Evolutionary conservation across 2,113 vertebrate species (phyloP).

Genomic region (Nettapus auritus): DNA sequence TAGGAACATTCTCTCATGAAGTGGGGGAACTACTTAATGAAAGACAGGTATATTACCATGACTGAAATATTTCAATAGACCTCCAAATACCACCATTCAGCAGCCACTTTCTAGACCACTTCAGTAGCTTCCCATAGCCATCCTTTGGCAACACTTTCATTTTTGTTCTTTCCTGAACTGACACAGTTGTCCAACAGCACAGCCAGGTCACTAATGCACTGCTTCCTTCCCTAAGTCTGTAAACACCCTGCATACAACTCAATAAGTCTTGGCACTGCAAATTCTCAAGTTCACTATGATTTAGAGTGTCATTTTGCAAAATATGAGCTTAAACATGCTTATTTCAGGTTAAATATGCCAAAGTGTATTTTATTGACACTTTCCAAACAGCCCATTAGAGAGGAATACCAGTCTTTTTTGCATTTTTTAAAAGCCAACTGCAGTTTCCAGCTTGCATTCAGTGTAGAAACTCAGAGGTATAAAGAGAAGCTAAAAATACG

Average conservation of each 20-base stretch:
- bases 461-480: slow-evolving; percentile 81
- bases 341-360: neutral
- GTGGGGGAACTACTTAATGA: neutral
- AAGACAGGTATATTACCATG: neutral
- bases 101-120: neutral
- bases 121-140: neutral
- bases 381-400: slow-evolving; percentile 45
- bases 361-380: slow-evolving; percentile 69
- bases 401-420: neutral
- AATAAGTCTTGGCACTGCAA: neutral
- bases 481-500: slow-evolving; percentile 69
- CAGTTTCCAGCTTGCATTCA: slow-evolving; percentile 73
- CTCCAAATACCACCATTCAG: neutral
- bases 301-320: neutral
- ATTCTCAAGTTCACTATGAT: too few species aligned
- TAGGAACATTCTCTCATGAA: neutral
- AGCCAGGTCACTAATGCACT: neutral
- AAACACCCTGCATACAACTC: neutral
- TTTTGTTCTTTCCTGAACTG: neutral
- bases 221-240: accelerated
- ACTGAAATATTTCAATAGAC: neutral
- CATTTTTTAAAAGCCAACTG: neutral
- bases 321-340: neutral
- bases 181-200: neutral
- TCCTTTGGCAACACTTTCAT: neutral